Conservation (phyloP, 2,113 vertebrate species). For the Etheostoma cragini region DNA sequence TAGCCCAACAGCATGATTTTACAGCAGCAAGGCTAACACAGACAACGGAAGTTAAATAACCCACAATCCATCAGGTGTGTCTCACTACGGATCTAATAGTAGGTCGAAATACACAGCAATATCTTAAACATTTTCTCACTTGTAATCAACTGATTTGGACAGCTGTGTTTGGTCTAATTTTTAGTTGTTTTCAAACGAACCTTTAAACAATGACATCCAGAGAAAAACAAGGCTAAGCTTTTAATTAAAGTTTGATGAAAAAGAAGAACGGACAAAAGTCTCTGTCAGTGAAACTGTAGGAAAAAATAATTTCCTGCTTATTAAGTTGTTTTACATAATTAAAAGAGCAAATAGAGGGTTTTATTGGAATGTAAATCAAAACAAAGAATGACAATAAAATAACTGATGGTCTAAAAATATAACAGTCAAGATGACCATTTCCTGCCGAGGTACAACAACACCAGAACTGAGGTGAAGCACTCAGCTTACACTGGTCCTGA, state of each 20-base stretch:
- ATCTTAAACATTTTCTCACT: not conserved
- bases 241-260: conserved; percentile 48
- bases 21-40: too few relatives aligned
- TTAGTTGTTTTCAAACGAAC: not conserved
- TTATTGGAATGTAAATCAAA: conserved; percentile 6
- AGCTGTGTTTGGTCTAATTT: conserved; percentile 7
- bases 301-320: conserved; percentile 43
- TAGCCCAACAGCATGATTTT: too few relatives aligned
- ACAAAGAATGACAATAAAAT: conserved; percentile 20
- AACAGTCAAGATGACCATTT: not conserved
- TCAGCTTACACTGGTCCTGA: not conserved
- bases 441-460: not conserved
- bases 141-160: not conserved
- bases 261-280: conserved; percentile 2
- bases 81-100: too few relatives aligned
- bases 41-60: too few relatives aligned
- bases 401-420: not conserved
- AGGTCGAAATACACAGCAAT: too few relatives aligned
- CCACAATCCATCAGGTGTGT: too few relatives aligned
- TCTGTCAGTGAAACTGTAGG: not conserved
- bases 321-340: conserved; percentile 22
- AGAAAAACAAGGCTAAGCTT: conserved; percentile 8
- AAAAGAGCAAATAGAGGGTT: not conserved
- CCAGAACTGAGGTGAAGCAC: not conserved
- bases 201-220: not conserved